These are phyloP conservation scores for Cheirogaleus medius DNA, from an alignment of 2,113 vertebrate species.

Conservation along the genomic window DNA sequence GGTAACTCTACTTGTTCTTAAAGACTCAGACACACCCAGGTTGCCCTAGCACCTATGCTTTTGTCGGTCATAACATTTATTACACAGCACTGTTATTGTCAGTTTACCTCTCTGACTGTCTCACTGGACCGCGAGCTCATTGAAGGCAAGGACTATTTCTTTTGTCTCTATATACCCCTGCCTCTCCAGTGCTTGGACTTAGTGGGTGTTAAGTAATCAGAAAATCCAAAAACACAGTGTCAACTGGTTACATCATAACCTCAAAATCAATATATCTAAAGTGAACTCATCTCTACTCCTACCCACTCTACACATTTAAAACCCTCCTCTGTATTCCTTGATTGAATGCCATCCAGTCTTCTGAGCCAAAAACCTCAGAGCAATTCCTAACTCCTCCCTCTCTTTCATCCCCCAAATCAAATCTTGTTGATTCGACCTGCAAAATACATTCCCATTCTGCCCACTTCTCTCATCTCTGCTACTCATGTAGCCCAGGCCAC, in stretches of 20 bases:
- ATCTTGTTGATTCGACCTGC: not conserved
- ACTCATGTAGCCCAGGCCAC: not conserved
- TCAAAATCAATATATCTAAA: slow-evolving; percentile 34
- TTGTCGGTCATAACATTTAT: slow-evolving; percentile 27
- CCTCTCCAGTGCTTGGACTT: not conserved
- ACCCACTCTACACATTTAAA: not conserved
- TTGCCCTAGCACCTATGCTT: not conserved
- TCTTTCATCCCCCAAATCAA: slow-evolving; percentile 19
- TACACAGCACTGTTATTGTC: not conserved
- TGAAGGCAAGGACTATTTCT: slow-evolving; percentile 20
- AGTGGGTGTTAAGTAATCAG: not conserved
- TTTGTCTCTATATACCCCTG: not conserved
- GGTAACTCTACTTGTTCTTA: slow-evolving; percentile 22
- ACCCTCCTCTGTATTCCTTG: not conserved
- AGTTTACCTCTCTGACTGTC: slow-evolving; percentile 8
- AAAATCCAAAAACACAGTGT: not conserved
- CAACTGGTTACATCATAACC: not conserved
- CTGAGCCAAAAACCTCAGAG: not conserved
- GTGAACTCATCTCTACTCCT: not conserved
- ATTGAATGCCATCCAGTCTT: not conserved
- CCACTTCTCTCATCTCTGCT: not conserved
- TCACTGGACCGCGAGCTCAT: slow-evolving; percentile 3
- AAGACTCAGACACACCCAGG: not conserved
- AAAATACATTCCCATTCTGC: not conserved
- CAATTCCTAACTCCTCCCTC: not conserved